Conservation (phyloP, 1,140 invertebrate genomes). For the Parasteatoda tepidariorum region DNA sequence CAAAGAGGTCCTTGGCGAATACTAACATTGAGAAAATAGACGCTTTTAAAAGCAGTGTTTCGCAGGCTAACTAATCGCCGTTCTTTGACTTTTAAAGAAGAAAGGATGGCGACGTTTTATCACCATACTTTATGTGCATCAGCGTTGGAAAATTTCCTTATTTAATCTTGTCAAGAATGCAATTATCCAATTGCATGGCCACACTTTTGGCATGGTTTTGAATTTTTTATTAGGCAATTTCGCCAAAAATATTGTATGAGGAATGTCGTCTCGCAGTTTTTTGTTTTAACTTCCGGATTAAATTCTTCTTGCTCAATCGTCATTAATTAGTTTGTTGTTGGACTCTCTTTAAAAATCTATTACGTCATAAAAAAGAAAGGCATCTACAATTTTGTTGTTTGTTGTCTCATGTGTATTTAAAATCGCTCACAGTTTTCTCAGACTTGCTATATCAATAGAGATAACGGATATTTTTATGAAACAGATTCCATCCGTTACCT, state of each 20-base stretch:
- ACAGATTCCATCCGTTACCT: no score
- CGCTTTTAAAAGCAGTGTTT: not conserved
- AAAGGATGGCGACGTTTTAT: constrained; percentile 12
- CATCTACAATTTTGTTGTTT: no score
- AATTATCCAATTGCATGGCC: constrained; percentile 41
- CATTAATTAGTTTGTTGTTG: no score
- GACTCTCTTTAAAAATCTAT: no score
- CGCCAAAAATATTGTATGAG: not conserved
- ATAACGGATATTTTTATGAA: no score
- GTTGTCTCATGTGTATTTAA: no score
- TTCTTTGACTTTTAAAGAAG: not conserved
- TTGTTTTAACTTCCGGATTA: not conserved
- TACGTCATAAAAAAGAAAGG: no score
- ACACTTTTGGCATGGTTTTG: constrained; percentile 22
- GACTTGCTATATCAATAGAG: no score
- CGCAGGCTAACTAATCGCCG: not conserved
- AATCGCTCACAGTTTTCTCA: no score
- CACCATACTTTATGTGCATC: constrained; percentile 11
- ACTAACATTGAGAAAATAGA: no score
- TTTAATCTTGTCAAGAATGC: constrained; percentile 34
- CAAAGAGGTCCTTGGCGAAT: not conserved
- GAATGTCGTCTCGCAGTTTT: not conserved
- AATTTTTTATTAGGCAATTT: constrained; percentile 20
- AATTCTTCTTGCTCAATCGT: no score
- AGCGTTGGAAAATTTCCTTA: constrained; percentile 26